A percentile compares a stretch with the other conserved stretches of the same genome.
phyloP scores from a whole-genome alignment of 2,888 invertebrate species.

The Agrotis puta region DNA sequence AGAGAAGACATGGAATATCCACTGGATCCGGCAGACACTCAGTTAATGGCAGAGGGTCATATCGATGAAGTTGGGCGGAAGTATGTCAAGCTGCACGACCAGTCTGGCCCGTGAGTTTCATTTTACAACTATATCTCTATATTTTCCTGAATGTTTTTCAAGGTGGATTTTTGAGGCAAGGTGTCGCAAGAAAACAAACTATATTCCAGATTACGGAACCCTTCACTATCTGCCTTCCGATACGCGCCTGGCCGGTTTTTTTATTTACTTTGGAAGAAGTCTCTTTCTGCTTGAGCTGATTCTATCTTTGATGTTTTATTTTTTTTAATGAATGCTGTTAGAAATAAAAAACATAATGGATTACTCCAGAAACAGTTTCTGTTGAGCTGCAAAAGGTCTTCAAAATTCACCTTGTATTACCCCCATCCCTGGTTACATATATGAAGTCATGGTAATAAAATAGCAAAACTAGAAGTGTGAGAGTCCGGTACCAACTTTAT shows the following conservation, averaged over 20 bases:
- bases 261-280: too few species aligned
- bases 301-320: background rate
- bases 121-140: conserved; percentile 29
- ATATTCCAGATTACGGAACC: too few species aligned
- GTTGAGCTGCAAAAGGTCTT: background rate
- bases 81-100: conserved; percentile 81
- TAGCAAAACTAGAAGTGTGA: background rate
- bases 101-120: conserved; percentile 83
- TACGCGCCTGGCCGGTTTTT: too few species aligned
- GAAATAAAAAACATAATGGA: background rate
- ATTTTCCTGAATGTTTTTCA: background rate
- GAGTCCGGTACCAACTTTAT: background rate
- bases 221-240: too few species aligned
- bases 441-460: background rate
- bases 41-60: conserved; percentile 79
- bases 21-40: conserved; percentile 79
- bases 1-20: conserved; percentile 83
- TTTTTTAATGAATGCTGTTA: background rate
- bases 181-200: too few species aligned
- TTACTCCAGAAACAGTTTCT: background rate
- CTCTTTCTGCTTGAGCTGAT: too few species aligned
- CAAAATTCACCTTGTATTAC: background rate
- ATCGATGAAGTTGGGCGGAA: conserved; percentile 81
- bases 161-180: background rate
- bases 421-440: background rate